phyloP scores from a whole-genome alignment of 2,113 vertebrate species.

The Porphyrio hochstetteri region DNA sequence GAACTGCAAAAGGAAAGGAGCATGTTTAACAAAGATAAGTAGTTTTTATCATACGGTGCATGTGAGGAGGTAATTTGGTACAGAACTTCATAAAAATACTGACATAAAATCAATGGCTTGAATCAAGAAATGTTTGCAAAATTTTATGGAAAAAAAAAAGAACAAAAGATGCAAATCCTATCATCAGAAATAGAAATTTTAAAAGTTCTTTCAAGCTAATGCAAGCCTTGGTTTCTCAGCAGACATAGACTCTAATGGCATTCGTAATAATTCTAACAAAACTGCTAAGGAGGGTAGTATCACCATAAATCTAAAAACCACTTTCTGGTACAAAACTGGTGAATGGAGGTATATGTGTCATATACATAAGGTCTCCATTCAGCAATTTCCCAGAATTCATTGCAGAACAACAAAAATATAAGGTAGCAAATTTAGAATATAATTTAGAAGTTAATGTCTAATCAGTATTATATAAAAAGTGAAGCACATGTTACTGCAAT shows the following conservation, averaged over 20 bases:
- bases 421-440: neutral
- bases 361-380: neutral
- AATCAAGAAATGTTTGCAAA: conserved; percentile 54
- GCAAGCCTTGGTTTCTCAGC: neutral
- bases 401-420: conserved; percentile 53
- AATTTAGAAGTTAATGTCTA: neutral
- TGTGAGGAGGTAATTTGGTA: conserved; percentile 33
- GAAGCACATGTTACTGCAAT: neutral
- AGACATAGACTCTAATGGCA: neutral
- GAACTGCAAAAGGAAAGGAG: neutral
- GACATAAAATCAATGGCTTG: conserved; percentile 11
- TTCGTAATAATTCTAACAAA: conserved; percentile 28
- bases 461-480: neutral
- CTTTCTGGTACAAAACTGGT: neutral
- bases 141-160: neutral
- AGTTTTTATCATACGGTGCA: conserved; percentile 37
- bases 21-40: neutral
- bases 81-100: neutral
- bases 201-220: neutral
- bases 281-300: neutral
- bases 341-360: neutral
- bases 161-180: neutral
- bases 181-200: neutral
- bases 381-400: conserved; percentile 49
- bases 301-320: conserved; percentile 28